These are phyloP conservation scores for Listronotus bonariensis DNA, from an alignment of 1,140 invertebrate species.

Conservation along the genomic window DNA sequence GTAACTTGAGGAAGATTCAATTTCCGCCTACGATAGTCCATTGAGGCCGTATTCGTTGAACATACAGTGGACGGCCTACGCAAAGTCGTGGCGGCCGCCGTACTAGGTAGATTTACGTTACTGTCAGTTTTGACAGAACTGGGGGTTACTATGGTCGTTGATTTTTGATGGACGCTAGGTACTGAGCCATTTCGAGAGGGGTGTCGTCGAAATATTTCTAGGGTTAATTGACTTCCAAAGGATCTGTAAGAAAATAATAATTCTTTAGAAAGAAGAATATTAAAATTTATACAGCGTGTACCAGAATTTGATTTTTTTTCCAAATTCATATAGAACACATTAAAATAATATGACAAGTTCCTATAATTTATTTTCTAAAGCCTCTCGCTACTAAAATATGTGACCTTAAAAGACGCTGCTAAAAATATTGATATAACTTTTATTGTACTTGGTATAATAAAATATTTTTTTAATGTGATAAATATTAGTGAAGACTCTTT, in stretches of 20 bases:
- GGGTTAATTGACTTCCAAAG: conserved; percentile 68
- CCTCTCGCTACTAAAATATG: too few species aligned
- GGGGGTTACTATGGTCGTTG: conserved; percentile 38
- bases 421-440: too few species aligned
- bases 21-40: conserved; percentile 63
- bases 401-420: too few species aligned
- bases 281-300: too few species aligned
- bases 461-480: too few species aligned
- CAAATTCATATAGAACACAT: too few species aligned
- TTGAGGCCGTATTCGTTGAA: conserved; percentile 59
- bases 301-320: too few species aligned
- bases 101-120: conserved; percentile 55
- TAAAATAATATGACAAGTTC: too few species aligned
- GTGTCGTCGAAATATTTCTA: conserved; percentile 77
- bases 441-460: too few species aligned
- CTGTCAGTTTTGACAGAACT: conserved; percentile 48
- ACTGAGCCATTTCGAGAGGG: conserved; percentile 56
- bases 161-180: conserved; percentile 51
- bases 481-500: too few species aligned
- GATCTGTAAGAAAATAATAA: conserved; percentile 58
- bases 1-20: conserved; percentile 78
- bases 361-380: too few species aligned
- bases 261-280: too few species aligned
- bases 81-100: conserved; percentile 38
- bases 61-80: conserved; percentile 62